phyloP scores from a whole-genome alignment of 2,113 vertebrate genomes.

The Hippocampus barbouri region DNA sequence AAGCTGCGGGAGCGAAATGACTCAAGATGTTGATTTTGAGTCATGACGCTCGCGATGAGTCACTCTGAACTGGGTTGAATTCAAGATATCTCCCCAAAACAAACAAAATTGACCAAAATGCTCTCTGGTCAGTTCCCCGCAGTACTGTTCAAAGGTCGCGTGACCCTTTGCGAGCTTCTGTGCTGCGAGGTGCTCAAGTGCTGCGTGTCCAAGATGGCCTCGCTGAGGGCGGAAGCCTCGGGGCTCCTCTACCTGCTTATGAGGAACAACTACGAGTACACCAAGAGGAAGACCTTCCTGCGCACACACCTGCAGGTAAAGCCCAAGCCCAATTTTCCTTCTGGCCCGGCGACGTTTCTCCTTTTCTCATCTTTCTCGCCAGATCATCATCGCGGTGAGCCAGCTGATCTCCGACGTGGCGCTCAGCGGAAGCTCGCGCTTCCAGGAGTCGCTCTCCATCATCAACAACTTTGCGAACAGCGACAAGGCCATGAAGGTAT shows the following conservation, averaged over 20 bases:
- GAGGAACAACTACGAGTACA: conserved; percentile 96
- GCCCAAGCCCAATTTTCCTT: neutral
- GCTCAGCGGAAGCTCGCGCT: conserved; percentile 87
- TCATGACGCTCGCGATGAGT: too few species aligned
- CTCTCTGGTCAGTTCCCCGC: conserved; percentile 80
- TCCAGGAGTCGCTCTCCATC: conserved; percentile 95
- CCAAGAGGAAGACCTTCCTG: conserved; percentile 89
- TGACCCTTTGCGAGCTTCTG: conserved; percentile 88
- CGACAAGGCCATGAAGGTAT: conserved; percentile 95
- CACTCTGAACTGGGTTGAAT: too few species aligned
- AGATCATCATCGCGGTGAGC: conserved; percentile 98
- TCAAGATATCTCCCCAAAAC: too few species aligned
- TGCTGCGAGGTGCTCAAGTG: conserved; percentile 96
- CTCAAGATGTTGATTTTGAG: neutral
- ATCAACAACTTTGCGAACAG: conserved; percentile 99
- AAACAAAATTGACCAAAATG: conserved; percentile 6
- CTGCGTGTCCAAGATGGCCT: conserved; percentile 88
- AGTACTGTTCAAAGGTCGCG: conserved; percentile 90
- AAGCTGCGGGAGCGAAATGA: neutral
- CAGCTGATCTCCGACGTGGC: conserved; percentile 94
- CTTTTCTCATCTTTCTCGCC: conserved; percentile 13
- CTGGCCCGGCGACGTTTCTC: neutral
- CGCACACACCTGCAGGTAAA: conserved; percentile 92
- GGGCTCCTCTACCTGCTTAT: conserved; percentile 95
- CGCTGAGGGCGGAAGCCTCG: conserved; percentile 84